These are phyloP conservation scores for Muntiacus muntjak DNA, from an alignment of 2,113 vertebrate species.

Conservation along the genomic window DNA sequence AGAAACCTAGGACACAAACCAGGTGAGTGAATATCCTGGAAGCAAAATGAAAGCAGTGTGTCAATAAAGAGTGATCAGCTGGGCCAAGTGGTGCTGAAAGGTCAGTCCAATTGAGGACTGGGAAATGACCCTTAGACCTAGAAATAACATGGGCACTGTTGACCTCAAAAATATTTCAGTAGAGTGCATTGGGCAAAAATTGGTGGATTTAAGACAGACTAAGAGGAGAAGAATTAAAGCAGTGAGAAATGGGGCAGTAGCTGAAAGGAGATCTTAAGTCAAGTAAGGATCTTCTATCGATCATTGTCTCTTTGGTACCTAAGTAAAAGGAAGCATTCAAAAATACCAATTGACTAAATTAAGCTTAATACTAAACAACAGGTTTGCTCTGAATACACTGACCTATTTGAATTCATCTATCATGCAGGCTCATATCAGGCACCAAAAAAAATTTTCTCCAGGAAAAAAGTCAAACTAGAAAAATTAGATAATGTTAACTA, in stretches of 20 bases:
- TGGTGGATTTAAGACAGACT: not conserved
- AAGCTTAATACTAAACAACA: not conserved
- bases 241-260: not conserved
- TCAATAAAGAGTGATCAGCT: not conserved
- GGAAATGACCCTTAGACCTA: not conserved
- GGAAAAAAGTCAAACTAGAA: not conserved
- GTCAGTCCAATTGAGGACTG: not conserved
- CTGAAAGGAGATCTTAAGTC: not conserved
- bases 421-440: not conserved
- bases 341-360: not conserved
- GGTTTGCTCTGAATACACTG: not conserved
- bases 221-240: not conserved
- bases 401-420: not conserved
- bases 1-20: not conserved
- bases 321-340: not conserved
- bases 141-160: not conserved
- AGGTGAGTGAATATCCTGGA: not conserved
- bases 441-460: constrained; percentile 29
- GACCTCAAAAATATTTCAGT: not conserved
- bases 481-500: not conserved
- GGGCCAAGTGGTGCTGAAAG: not conserved
- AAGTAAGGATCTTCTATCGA: not conserved
- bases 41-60: not conserved
- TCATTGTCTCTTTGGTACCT: not conserved
- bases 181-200: not conserved